Conservation (phyloP, 2,888 invertebrate species). For the Nezara viridula region DNA sequence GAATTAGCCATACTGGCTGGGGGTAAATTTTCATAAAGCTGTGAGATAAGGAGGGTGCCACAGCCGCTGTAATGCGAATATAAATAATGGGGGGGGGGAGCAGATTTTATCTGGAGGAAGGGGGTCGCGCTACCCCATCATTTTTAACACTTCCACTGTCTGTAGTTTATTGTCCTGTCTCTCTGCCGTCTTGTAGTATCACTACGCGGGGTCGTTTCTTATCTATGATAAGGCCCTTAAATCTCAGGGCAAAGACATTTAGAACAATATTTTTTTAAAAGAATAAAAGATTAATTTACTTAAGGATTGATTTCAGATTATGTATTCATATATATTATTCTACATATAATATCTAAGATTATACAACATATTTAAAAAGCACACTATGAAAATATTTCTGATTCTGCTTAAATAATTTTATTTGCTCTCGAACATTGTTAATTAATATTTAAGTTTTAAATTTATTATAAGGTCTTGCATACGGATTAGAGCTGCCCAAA, state of each 20-base stretch:
- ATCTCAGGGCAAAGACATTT: neutral
- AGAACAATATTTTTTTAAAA: too few relatives aligned
- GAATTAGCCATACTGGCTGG: slow-evolving; percentile 23
- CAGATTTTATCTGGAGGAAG: slow-evolving; percentile 20
- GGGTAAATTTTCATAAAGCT: slow-evolving; percentile 45
- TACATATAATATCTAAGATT: too few relatives aligned
- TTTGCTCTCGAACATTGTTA: too few relatives aligned
- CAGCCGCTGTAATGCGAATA: slow-evolving; percentile 44
- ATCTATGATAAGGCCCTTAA: neutral
- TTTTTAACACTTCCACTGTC: slow-evolving; percentile 51
- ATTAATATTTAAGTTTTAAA: too few relatives aligned
- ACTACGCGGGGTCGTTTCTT: neutral
- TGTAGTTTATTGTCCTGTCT: slow-evolving; percentile 39
- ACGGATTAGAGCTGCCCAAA: too few relatives aligned
- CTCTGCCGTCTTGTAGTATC: neutral
- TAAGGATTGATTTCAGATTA: too few relatives aligned
- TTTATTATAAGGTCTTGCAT: too few relatives aligned
- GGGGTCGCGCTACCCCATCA: slow-evolving; percentile 20
- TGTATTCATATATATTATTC: too few relatives aligned
- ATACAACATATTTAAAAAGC: too few relatives aligned
- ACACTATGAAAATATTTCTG: too few relatives aligned
- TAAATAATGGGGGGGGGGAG: slow-evolving; percentile 28
- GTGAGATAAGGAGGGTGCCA: slow-evolving; percentile 24
- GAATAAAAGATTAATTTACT: too few relatives aligned
- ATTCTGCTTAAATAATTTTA: too few relatives aligned